Conservation (phyloP, 1,140 invertebrate genomes). For the Drosophila orosa region DNA sequence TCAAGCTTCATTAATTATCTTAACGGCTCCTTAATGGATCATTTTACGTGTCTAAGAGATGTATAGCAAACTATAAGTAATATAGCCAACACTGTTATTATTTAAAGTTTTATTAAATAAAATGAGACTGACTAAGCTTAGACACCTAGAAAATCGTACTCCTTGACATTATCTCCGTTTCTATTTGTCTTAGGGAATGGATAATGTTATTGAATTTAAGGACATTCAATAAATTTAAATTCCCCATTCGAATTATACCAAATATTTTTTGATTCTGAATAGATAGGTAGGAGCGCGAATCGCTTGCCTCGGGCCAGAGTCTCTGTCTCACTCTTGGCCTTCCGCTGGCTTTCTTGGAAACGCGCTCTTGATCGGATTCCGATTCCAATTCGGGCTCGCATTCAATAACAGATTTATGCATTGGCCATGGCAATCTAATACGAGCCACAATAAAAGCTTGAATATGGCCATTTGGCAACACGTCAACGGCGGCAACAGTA, state of each 20-base stretch:
- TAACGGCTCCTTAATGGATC: slow-evolving; percentile 5
- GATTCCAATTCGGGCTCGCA: slow-evolving; percentile 54
- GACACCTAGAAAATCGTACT: no score
- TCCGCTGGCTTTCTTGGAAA: slow-evolving; percentile 51
- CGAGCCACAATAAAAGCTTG: slow-evolving; percentile 81
- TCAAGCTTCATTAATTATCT: slow-evolving; percentile 6
- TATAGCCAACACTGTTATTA: no score
- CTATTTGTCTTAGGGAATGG: neutral
- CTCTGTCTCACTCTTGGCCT: slow-evolving; percentile 28
- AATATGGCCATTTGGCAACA: slow-evolving; percentile 80
- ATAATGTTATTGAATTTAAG: neutral
- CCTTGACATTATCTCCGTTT: neutral
- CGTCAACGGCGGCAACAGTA: slow-evolving; percentile 60
- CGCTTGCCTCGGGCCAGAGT: slow-evolving; percentile 3
- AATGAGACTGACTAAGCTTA: no score
- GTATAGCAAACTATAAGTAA: neutral
- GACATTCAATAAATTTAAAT: neutral
- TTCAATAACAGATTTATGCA: slow-evolving; percentile 70
- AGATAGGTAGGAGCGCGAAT: neutral
- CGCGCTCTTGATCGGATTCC: slow-evolving; percentile 53
- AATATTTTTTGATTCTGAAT: slow-evolving; percentile 12
- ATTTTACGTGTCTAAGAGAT: neutral
- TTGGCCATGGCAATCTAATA: slow-evolving; percentile 81
- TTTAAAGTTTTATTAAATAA: no score
- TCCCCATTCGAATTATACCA: neutral